Base-by-base conservation (phyloP, 2,888 invertebrate species). In the Biston stratarius region DNA sequence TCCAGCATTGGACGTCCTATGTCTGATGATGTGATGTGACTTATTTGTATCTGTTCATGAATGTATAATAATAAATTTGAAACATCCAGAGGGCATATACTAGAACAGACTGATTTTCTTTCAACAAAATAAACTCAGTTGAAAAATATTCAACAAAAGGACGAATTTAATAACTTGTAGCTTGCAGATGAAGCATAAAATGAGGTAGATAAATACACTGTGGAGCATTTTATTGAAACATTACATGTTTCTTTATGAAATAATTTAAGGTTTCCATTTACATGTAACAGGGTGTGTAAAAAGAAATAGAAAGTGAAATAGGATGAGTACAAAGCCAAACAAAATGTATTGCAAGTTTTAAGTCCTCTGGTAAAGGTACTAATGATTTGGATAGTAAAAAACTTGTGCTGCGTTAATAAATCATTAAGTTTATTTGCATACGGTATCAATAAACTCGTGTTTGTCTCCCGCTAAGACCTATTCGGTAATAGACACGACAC, bases 171-270 rank as follows among this genome's bases (percentile, higher is more conserved):
- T 75, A 75, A 67, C 71, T 71, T 71, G 69, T 70, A 71, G 64
- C 59, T 70, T 60, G 64, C 74, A 78, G 75, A 72, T 75, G 72
- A 69, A 74, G 72, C 64, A 67, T 71, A 74, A 74, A 75, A 74
- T 71, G 70, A 71, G 67, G 58, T 67, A 57, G 42, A 69, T 62
- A 64, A n/a, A 67, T 65, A 61, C 56, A 40, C 47, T 33, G 51
- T 34, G 36, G 52, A 57, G 53, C 38, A 62, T 15, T 52, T 62
- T 66, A 63, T 70, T 66, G 44, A 69, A 70, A 63, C 57, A 69
- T 65, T 62, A 60, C 51, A 62, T 61, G 40, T 61, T 53, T 53
- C 38, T 66, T 48, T 58, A 53, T 53, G 10, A 57, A 61, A 52
- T 44, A 44, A 44, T 24, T 55, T n/a, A 55, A 24, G n/a, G 0